Evolutionary conservation across 2,888 invertebrate genomes (phyloP), one percentile per base, ranked within the genome.

Genomic region (Aleiodes leptofemur): DNA sequence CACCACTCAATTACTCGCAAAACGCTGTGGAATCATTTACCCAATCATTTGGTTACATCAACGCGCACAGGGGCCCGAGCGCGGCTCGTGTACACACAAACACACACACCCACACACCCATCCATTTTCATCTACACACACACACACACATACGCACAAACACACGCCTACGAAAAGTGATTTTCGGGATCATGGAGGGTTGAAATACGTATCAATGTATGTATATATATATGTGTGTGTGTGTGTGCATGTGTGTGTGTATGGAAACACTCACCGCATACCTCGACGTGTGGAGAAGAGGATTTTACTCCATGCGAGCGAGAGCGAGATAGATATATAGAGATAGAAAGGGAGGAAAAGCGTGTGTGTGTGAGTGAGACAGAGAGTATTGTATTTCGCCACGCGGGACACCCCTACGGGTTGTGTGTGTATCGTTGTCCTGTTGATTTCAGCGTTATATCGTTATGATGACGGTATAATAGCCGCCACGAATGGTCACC

Each of bases 11-110:
- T 89, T 89, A 89, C 88, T 88, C 89, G 87, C 86, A 86, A 85
- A 87, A 86, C 88, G 85, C 86, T 87, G 88, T 86, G 88, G 87
- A 89, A 89, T 89, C 89, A 89, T 89, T 89, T 89, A 89, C 89
- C 89, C 89, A 88, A 89, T 89, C 89, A 89, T 89, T 89, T 89
- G 88, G 89, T 88, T 89, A 89, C 89, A 88, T 89, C 87, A 87
- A 86, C 87, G 88, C 87, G 79, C 83, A 82, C 84, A 83, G 81
- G 81, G 82, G 85, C 72, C 72, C 86, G 82, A 83, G 83, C 81
- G 76, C 77, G 82, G 78, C 82, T 66, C 72, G 69, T 71, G 69
- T 66, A 68, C 78, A 64, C 70, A 61, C 51, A 48, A 68, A 66
- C 64, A 69, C 66, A 72, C 31, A 69, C 69, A 66, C 78, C 53